Evolutionary conservation across 2,113 vertebrate genomes (phyloP), one percentile per base, ranked within the genome.

Genomic region (Melospiza melodia): DNA sequence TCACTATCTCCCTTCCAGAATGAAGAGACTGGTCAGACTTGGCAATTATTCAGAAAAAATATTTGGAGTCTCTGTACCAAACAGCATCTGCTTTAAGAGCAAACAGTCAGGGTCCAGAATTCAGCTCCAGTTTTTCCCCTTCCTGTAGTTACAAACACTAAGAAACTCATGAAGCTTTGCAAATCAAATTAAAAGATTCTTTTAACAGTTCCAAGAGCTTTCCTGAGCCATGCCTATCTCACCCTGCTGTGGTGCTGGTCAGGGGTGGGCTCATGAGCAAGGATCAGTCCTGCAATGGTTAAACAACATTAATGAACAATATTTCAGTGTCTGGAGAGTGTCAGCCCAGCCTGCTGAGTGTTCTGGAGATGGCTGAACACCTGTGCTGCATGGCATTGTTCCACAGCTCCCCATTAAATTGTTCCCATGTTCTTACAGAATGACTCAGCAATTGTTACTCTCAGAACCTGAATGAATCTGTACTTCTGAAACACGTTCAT

Each of bases 21-120:
- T 93, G 90, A 96, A 94, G 61, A 9, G 67, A 95, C 75, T 83
- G 58, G 72, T 93, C 94, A 93, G 79, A 94, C 68, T 95, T 95
- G 90, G 92, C 79, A 90, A 81, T 57, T 84, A 90, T 93, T 93
- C 88, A 96, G 92, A 94, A 96, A 91, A 94, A 97, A 95, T 90
- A 94, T 90, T 91, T 96, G 61, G 79, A 92, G 25, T 83, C 41
- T 86, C 73, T 78, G 82, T 52, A 96, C 67, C 82, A 92, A 93
- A 88, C 57, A 89, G 85, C 79, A 96, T 88, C 82, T 96, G 82
- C 78, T 95, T 83, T 71, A 90, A 95, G 72, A 79, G 63, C 48
- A 65, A 88, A 83, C 72, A 88, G 55, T n/a, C 75, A 87, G 85
- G 48, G 79, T 71, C 55, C 90, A 86, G 72, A 41, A 67, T 30